Conservation (phyloP, 2,888 invertebrate species). For the Acleris laterana region DNA sequence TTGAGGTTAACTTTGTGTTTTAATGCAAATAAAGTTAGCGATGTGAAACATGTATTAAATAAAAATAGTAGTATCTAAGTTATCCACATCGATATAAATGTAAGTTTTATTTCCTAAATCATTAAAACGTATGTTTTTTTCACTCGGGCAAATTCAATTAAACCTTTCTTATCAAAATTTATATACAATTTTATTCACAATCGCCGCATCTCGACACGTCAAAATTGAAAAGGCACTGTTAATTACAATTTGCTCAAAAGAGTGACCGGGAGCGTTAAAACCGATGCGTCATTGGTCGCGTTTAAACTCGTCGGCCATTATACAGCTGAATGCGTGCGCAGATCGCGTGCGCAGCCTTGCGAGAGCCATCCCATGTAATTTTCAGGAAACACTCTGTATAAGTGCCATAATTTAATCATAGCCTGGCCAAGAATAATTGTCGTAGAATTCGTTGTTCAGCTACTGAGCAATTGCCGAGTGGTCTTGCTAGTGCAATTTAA, state of each 20-base stretch:
- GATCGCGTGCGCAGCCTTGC: slow-evolving; percentile 82
- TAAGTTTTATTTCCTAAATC: no score
- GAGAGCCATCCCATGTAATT: slow-evolving; percentile 81
- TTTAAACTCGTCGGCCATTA: slow-evolving; percentile 57
- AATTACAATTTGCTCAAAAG: slow-evolving; percentile 64
- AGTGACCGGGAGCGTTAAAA: slow-evolving; percentile 72
- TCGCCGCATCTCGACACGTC: slow-evolving; percentile 1
- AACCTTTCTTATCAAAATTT: neutral
- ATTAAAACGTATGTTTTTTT: no score
- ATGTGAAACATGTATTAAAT: no score
- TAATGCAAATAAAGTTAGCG: no score
- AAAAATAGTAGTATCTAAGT: no score
- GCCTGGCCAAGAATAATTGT: slow-evolving; percentile 78
- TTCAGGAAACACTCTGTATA: slow-evolving; percentile 81
- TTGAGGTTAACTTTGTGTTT: no score
- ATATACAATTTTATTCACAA: neutral
- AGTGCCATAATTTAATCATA: slow-evolving; percentile 84
- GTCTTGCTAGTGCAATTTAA: slow-evolving; percentile 55
- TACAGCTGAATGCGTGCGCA: slow-evolving; percentile 69
- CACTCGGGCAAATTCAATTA: neutral
- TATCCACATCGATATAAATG: no score
- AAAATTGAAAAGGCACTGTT: slow-evolving; percentile 44
- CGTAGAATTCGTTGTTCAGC: slow-evolving; percentile 73
- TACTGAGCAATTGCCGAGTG: slow-evolving; percentile 64
- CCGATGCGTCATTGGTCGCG: slow-evolving; percentile 79